Evolutionary conservation across 2,797 vertebrate species (phyloP), one percentile per base, ranked within the genome.

Genomic region (Gallirallus australis): DNA sequence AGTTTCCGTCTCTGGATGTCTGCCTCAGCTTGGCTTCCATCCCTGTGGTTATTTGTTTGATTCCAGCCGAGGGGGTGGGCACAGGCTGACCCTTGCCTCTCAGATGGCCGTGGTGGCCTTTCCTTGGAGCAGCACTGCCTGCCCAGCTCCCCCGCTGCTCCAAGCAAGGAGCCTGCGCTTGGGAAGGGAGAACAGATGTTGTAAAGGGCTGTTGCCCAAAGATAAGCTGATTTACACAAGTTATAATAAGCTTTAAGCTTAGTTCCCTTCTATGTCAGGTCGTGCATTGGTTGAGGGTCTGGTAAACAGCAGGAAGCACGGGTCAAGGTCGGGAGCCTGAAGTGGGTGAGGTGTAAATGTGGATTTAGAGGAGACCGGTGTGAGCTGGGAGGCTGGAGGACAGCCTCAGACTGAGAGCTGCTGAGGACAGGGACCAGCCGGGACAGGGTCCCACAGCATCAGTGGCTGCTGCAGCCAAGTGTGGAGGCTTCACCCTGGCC

Each of bases 361-460:
- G 48, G 33, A 2, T 73, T 64, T 54, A 48, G 80, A 5, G 11
- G 56, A 50, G 20, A 11, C 1, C 9, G 2, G 33, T 11, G 54
- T 20, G 57, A 50, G 52, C 47, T 3, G 37, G 28, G 30, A 17
- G 12, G 16, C 53, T 75, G 82, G 40, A n/a, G 23, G 15, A 7
- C 40, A 25, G 21, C 15, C 35, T 61, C 80, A 50, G 27, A 19
- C n/a, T 37, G 11, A 17, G 24, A 15, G 6, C 37, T 54, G 65
- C 65, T 45, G 60, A n/a, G 59, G 33, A 11, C 5, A 3, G 59
- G 80, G 45, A n/a, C 11, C n/a, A 3, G 7, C 2, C 39, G 33
- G 33, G 40, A 33, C 42, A 15, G 65, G 28, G 11, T 59, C 28
- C 37, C 28, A 3, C 5, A 1, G 0, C 11, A 14, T 27, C 4